Conservation (phyloP, 2,113 vertebrate species). For the Phalacrocorax pelagicus region DNA sequence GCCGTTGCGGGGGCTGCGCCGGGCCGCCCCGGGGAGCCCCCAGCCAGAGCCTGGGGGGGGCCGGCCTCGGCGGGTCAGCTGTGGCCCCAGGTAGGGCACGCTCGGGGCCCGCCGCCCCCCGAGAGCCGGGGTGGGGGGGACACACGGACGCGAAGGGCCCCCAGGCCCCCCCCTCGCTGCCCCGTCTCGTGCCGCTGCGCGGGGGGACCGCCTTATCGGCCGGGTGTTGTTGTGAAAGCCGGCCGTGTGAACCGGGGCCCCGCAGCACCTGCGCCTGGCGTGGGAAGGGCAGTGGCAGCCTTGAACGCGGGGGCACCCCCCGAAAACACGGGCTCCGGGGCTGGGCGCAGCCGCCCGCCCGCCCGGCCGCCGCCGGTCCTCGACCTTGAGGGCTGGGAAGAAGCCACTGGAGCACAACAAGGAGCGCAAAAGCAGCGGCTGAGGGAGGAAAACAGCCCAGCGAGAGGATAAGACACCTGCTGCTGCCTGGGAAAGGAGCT, state of each 20-base stretch:
- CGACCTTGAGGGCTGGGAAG: conserved; percentile 16
- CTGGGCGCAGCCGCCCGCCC: not conserved
- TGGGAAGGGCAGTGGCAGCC: conserved; percentile 14
- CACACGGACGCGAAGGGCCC: too few relatives aligned
- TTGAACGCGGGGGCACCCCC: not conserved
- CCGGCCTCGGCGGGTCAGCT: too few relatives aligned
- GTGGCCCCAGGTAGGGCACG: too few relatives aligned
- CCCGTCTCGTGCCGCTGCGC: not conserved
- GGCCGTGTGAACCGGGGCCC: not conserved
- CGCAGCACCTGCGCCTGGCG: not conserved
- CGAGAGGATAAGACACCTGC: conserved; percentile 39
- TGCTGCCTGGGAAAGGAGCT: not conserved
- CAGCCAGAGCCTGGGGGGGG: too few relatives aligned
- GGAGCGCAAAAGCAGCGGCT: not conserved
- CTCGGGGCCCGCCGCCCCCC: too few relatives aligned
- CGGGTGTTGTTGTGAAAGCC: not conserved
- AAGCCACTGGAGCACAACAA: not conserved
- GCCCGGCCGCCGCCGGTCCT: not conserved
- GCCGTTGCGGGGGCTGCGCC: too few relatives aligned
- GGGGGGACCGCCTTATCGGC: not conserved
- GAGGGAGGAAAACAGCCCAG: not conserved
- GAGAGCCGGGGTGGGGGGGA: too few relatives aligned
- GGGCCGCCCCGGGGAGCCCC: too few relatives aligned
- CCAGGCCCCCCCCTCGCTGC: not conserved
- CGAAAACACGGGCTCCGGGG: not conserved